Percentiles rank a stretch among this genome's conserved stretches.
phyloP scores from a whole-genome alignment of 1,140 invertebrate species.

The Eriosoma lanigerum region DNA sequence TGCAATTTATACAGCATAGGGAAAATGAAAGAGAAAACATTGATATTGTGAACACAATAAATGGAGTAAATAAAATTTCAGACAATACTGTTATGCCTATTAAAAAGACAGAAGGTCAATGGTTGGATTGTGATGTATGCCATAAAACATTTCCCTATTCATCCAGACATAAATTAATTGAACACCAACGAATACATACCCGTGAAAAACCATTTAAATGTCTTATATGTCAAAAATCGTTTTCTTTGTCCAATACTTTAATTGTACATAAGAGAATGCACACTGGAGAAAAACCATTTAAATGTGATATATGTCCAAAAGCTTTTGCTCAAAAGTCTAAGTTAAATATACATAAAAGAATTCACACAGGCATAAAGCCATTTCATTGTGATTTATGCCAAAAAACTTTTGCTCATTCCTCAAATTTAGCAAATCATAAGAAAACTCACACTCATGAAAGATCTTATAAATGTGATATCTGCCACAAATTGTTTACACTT shows the following conservation, averaged over 20 bases:
- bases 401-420: conserved; percentile 25
- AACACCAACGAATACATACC: conserved; percentile 69
- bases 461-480: conserved; percentile 60
- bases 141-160: conserved; percentile 44
- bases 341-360: conserved; percentile 52
- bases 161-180: conserved; percentile 40
- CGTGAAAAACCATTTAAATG: conserved; percentile 77
- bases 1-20: neutral
- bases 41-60: neutral
- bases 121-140: conserved; percentile 48
- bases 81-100: neutral
- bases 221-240: conserved; percentile 62
- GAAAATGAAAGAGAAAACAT: neutral
- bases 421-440: conserved; percentile 50
- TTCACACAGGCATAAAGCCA: conserved; percentile 57
- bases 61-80: neutral
- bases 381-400: conserved; percentile 59
- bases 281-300: conserved; percentile 64
- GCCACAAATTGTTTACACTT: conserved; percentile 59
- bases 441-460: conserved; percentile 57
- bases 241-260: conserved; percentile 41
- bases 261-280: conserved; percentile 63
- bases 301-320: conserved; percentile 61
- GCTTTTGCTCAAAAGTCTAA: conserved; percentile 58
- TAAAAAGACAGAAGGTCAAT: conserved; percentile 27